Evolutionary conservation across 1,140 invertebrate genomes (phyloP).

Genomic region (Bombus waltoni): DNA sequence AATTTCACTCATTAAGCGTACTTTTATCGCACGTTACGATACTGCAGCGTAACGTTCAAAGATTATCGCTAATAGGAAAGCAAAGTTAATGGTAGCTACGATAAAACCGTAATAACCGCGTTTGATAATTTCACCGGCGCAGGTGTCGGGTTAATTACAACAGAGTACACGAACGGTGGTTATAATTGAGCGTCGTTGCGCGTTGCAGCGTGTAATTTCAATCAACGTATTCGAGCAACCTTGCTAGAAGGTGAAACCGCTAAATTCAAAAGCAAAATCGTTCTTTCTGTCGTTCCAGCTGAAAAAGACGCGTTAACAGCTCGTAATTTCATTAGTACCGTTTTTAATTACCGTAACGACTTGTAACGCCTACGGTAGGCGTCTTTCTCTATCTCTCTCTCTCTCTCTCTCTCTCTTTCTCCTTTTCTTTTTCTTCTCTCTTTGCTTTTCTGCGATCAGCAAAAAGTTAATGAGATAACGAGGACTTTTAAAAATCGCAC

Average conservation of each 20-base stretch:
- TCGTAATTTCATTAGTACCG: slow-evolving; percentile 8
- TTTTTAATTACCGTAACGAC: slow-evolving; percentile 8
- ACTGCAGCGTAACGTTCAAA: neutral
- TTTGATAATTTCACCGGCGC: neutral
- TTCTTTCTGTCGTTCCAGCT: neutral
- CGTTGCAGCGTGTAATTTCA: slow-evolving; percentile 23
- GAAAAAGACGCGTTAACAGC: neutral
- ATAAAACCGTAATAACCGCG: slow-evolving; percentile 3
- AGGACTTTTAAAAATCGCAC: no score
- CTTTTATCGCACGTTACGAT: neutral
- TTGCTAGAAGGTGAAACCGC: slow-evolving; percentile 1
- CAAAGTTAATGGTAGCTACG: neutral
- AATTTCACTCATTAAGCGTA: neutral
- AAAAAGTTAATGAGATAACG: neutral
- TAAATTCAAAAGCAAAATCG: neutral
- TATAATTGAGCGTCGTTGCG: slow-evolving; percentile 8
- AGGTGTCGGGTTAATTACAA: slow-evolving; percentile 9
- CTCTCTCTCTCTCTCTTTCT: neutral
- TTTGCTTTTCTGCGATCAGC: neutral
- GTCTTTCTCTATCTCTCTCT: neutral
- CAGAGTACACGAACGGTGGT: neutral
- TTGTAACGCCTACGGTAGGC: neutral
- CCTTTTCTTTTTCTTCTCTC: no score
- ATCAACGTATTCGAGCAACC: neutral
- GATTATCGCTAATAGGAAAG: neutral